Base-by-base conservation (phyloP, 2,797 vertebrate species). In the Malurus leucopterus region DNA sequence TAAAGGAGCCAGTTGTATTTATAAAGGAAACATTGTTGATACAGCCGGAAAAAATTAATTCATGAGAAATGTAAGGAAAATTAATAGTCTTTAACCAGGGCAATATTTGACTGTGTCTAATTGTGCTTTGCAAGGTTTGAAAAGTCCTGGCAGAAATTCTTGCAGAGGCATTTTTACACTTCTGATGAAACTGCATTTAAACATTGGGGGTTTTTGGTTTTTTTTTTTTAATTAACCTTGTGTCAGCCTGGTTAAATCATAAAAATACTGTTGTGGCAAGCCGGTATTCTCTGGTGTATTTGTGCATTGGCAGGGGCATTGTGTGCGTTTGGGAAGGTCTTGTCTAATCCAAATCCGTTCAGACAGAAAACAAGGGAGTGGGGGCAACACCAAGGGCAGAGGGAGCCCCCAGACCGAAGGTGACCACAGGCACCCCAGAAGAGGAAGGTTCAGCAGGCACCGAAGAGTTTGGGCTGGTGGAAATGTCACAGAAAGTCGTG, bases 61-160 rank as follows among this genome's bases (percentile, higher is more conserved):
- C 93, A 84, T 94, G 92, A 91, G 90, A 95, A 95, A 96, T 94
- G 95, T 96, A 91, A 93, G 93, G 78, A 96, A 95, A 96, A 97
- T 96, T 94, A 95, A 96, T 95, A 96, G 95, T 93, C 94, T 96
- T 96, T 96, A 97, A 95, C 95, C 94, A 68, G 93, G 92, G 89
- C 74, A 96, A 95, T 96, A 95, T 97, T 96, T 97, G 93, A 93
- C 93, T 94, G 88, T 95, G 95, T 94, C 93, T 97, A 96, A 97
- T 96, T 96, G 93, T 92, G 94, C 95, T 96, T 95, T 92, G 61
- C 73, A 11, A 54, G 72, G 78, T 77, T 62, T 86, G 41, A 62
- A 27, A 84, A 84, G 43, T 70, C 57, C 79, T 90, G 79, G 55
- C 70, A 62, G 79, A 88, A 64, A 79, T 87, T 68, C 59, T 38